Percentiles rank a stretch among this genome's conserved stretches.
Conservation (phyloP, 2,113 vertebrate genomes). For the Python bivittatus region DNA sequence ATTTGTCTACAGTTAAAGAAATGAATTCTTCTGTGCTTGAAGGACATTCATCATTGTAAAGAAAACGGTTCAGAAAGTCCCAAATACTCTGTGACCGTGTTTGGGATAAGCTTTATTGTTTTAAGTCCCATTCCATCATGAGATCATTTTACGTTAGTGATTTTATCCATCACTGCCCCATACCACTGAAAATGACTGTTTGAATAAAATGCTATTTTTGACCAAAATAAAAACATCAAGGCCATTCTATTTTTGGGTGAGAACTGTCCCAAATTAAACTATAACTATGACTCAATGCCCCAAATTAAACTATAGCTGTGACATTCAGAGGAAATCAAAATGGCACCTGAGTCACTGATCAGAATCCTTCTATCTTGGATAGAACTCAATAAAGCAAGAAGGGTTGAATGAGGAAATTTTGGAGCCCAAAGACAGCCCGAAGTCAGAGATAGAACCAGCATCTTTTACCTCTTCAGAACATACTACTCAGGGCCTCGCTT, state of each 20-base stretch:
- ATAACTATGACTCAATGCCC: not conserved
- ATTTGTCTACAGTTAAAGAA: not conserved
- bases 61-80: not conserved
- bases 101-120: not conserved
- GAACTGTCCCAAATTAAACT: not conserved
- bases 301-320: not conserved
- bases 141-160: not conserved
- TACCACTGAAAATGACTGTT: not conserved
- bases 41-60: not conserved
- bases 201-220: not conserved
- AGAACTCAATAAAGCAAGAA: not conserved
- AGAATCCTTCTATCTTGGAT: not conserved
- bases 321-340: not conserved
- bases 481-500: no score
- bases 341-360: not conserved
- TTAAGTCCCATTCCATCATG: not conserved
- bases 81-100: not conserved
- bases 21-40: not conserved
- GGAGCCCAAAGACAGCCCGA: not conserved
- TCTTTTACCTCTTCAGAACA: no score
- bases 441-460: not conserved
- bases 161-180: not conserved
- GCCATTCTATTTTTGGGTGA: not conserved
- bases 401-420: not conserved
- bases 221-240: not conserved